Base-by-base conservation (phyloP, 2,888 invertebrate species). In the Cosmorhoe ocellata region DNA sequence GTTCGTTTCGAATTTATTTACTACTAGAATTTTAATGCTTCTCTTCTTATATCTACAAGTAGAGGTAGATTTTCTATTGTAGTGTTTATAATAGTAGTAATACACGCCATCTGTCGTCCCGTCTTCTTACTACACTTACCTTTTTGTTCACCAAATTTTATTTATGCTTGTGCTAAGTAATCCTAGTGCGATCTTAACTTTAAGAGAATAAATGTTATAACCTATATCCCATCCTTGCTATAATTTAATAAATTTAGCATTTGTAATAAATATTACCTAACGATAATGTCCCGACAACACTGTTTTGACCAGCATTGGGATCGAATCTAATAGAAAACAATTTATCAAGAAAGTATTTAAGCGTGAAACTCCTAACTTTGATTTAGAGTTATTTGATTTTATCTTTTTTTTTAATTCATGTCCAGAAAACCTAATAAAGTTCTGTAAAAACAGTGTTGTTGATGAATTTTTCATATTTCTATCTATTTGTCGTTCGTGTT, bases 1-100 rank as follows among this genome's bases (percentile, higher is more conserved):
- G 58, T 79, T 84, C 47, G 60, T 83, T 83, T 81, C 70, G 74
- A 83, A 79, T 80, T 82, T 78, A 82, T 75, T 81, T 81, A 67
- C 71, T 58, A 61, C 62, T 77, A 71, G 64, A 63, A 67, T 77
- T 77, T 77, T 68, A 77, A 79, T 48, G 69, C 74, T 72, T 63
- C 61, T 54, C 42, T 63, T 66, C 64, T 67, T 67, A 71, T 61
- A 72, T 61, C 54, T 64, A 51, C 26, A 3, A 33, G 54, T 58
- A 59, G 58, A 45, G 42, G 54, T 58, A 56, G 47, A 56, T 51
- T 48, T 61, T 61, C 27, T 58, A 61, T 49, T 33, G 26, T 56
- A 59, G 53, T 63, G 61, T 66, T 60, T 67, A 51, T 62, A 57
- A 18, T 49, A 31, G 26, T 38, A 18, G n/a, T 41, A 40, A 4